Evolutionary conservation across 1,140 invertebrate species (phyloP).

Genomic region (Branchinecta lindahli): DNA sequence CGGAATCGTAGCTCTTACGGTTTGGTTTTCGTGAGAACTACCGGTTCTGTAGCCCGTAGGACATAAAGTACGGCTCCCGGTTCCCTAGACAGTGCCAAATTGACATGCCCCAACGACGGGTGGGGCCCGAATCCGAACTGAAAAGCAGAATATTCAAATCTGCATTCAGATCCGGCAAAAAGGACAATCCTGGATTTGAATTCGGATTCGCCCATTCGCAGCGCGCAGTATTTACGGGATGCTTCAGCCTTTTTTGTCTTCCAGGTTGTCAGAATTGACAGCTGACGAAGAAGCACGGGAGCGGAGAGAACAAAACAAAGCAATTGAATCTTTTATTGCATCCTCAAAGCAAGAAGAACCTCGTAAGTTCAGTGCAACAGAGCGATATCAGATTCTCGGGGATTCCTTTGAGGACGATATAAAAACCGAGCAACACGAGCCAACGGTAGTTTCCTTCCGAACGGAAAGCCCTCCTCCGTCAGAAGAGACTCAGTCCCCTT

Average conservation of each 20-base stretch:
- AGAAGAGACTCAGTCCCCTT: neutral
- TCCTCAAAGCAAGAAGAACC: neutral
- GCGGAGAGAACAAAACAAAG: neutral
- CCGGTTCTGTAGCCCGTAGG: too few relatives aligned
- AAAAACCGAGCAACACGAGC: neutral
- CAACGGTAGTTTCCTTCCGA: neutral
- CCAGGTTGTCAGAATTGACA: neutral
- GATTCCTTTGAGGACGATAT: slow-evolving; percentile 1
- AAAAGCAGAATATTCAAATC: too few relatives aligned
- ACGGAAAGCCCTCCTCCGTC: neutral
- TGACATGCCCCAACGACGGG: too few relatives aligned
- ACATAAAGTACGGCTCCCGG: too few relatives aligned
- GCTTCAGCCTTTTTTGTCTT: neutral
- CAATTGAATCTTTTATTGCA: neutral
- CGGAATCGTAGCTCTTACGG: too few relatives aligned
- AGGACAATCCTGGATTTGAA: too few relatives aligned
- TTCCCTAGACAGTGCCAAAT: too few relatives aligned
- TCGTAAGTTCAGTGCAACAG: neutral
- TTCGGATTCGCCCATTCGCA: too few relatives aligned
- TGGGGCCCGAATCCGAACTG: too few relatives aligned
- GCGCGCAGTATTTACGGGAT: too few relatives aligned
- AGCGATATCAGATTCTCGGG: neutral
- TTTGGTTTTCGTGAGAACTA: too few relatives aligned
- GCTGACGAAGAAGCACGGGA: slow-evolving; percentile 22
- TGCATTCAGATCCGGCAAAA: too few relatives aligned